Base-by-base conservation (phyloP, 2,113 vertebrate genomes). In the Anthoscopus minutus region DNA sequence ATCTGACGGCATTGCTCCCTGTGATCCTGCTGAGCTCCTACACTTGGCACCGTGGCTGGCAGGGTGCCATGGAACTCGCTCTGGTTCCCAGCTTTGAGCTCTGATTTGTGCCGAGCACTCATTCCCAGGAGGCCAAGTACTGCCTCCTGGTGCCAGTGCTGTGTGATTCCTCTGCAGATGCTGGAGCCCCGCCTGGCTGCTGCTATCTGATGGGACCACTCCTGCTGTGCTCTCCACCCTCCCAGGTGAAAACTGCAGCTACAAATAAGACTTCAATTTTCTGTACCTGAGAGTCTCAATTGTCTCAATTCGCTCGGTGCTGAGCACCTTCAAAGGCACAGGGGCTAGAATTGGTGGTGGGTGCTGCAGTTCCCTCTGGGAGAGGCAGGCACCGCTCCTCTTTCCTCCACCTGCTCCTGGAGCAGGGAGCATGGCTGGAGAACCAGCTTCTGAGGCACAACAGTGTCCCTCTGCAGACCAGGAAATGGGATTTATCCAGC, bases 191-290 rank as follows among this genome's bases (percentile, higher is more conserved):
- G 76, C 92, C 82, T 65, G 5, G 22, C 79, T 82, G 37, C 71
- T 64, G 88, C 86, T 91, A 19, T 85, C 81, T 86, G 86, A 79
- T 96, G 88, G 92, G 76, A 66, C 70, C 27, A 4, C 44, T 92
- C 35, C 54, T 58, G 66, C 74, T 2, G 13, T 13, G 60, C 74
- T 73, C 76, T 40, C 50, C 50, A 15, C 62, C 31, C 40, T 91
- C 42, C 70, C 24, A 11, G 61, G n/a, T 19, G 27, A 42, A 65
- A 70, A 13, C 62, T 71, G 21, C n/a, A 44, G 76, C 31, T 70
- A 60, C 65, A 64, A 72, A 30, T 15, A 45, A 62, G 88, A 9
- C 28, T 23, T 33, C 21, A 11, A 1, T 47, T 21, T 50, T 38
- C 9, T 0, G 3, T 35, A 44, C 61, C 37, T 71, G 77, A 48